A percentile compares a stretch with the other conserved stretches of the same genome.
phyloP scores from a whole-genome alignment of 2,113 vertebrate genomes.

The Catharus bicknelli region DNA sequence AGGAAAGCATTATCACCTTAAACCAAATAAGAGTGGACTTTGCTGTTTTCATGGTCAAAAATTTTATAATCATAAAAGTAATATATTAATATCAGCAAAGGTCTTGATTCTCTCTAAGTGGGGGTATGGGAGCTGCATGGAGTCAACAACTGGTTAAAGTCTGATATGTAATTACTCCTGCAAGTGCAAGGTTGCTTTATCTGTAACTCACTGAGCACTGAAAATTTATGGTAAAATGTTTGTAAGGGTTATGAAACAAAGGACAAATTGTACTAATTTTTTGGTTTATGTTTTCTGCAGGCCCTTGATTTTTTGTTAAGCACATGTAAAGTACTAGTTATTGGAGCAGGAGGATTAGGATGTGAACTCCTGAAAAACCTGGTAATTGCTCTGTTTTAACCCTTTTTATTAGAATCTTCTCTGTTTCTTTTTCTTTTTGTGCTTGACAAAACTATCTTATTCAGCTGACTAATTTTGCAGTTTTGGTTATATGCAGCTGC shows the following conservation, averaged over 20 bases:
- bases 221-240: background rate
- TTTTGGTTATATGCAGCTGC: background rate
- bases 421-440: background rate
- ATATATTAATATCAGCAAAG: background rate
- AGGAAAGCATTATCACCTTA: background rate
- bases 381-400: slow-evolving; percentile 77
- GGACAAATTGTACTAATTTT: slow-evolving; percentile 43
- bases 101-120: background rate
- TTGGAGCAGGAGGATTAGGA: slow-evolving; percentile 95
- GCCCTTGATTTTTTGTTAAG: slow-evolving; percentile 91
- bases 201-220: background rate
- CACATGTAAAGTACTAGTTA: slow-evolving; percentile 93
- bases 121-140: background rate
- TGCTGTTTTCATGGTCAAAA: background rate
- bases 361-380: slow-evolving; percentile 96
- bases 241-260: background rate
- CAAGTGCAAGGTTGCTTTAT: background rate
- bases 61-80: background rate
- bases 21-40: background rate
- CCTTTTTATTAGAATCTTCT: background rate
- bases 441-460: background rate
- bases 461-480: background rate
- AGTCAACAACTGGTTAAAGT: background rate
- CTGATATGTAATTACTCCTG: background rate
- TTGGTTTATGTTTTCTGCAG: slow-evolving; percentile 74